phyloP scores from a whole-genome alignment of 2,797 vertebrate genomes.

The Masticophis lateralis region DNA sequence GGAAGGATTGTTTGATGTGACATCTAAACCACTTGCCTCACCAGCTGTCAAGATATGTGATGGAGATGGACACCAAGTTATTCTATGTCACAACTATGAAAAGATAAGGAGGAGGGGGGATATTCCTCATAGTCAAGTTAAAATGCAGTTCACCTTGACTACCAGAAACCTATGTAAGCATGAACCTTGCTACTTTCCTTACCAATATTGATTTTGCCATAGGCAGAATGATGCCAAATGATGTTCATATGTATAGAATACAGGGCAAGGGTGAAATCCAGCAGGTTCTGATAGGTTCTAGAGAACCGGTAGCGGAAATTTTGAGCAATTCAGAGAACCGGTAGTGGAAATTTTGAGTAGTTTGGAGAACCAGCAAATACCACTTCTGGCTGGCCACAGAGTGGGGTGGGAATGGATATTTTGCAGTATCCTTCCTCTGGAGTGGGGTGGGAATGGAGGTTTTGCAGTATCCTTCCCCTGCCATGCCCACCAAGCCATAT shows the following conservation, averaged over 20 bases:
- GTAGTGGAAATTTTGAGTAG: too few relatives aligned
- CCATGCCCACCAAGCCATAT: too few relatives aligned
- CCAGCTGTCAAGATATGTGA: not conserved
- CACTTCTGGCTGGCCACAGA: too few relatives aligned
- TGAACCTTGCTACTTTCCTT: not conserved
- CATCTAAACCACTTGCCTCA: not conserved
- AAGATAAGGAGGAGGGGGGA: not conserved
- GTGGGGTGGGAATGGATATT: too few relatives aligned
- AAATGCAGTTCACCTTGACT: not conserved
- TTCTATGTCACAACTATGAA: not conserved
- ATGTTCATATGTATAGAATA: not conserved
- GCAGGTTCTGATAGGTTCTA: too few relatives aligned
- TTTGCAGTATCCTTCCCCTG: too few relatives aligned
- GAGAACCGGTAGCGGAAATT: too few relatives aligned
- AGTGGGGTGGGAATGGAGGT: too few relatives aligned
- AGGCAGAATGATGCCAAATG: not conserved
- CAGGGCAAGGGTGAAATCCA: not conserved
- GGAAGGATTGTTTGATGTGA: not conserved
- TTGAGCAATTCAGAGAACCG: too few relatives aligned
- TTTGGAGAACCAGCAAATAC: too few relatives aligned
- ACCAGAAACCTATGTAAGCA: not conserved
- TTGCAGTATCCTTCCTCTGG: too few relatives aligned
- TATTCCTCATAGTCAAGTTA: not conserved
- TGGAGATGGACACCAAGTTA: not conserved
- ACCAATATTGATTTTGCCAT: not conserved